A percentile compares a stretch with the other conserved stretches of the same genome.
Conservation (phyloP, 2,888 invertebrate genomes). For the Lycia hirtaria region DNA sequence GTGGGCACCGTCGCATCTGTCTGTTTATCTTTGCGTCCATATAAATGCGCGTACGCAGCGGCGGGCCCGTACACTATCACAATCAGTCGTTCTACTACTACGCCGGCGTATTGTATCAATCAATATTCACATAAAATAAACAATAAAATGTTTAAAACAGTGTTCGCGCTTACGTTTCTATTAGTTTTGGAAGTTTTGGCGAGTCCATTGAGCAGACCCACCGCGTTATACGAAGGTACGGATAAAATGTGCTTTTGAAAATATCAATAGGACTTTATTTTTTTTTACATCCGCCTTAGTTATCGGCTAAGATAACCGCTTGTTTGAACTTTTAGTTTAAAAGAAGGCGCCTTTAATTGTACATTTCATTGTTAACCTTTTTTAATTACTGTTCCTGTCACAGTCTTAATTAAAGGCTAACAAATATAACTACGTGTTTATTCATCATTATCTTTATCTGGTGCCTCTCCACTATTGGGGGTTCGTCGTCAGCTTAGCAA, state of each 20-base stretch:
- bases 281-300: neutral
- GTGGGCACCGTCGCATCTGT: slow-evolving; percentile 35
- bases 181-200: slow-evolving; percentile 50
- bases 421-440: no score
- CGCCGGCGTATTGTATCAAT: slow-evolving; percentile 37
- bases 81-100: slow-evolving; percentile 38
- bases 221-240: slow-evolving; percentile 47
- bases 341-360: no score
- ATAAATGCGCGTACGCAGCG: slow-evolving; percentile 49
- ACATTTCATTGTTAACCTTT: no score
- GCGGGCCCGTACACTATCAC: slow-evolving; percentile 45
- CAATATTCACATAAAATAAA: slow-evolving; percentile 28
- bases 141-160: slow-evolving; percentile 53
- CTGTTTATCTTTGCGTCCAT: slow-evolving; percentile 61
- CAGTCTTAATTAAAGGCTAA: no score
- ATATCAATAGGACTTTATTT: neutral
- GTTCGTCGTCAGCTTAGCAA: no score
- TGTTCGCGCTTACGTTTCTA: slow-evolving; percentile 54
- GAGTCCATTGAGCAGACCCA: slow-evolving; percentile 44
- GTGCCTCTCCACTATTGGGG: no score
- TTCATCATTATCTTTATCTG: no score
- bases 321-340: neutral
- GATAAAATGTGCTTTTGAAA: neutral
- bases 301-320: neutral
- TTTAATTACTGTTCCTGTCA: no score